Conservation (phyloP, 2,113 vertebrate genomes). For the Colistium nudipinnis region DNA sequence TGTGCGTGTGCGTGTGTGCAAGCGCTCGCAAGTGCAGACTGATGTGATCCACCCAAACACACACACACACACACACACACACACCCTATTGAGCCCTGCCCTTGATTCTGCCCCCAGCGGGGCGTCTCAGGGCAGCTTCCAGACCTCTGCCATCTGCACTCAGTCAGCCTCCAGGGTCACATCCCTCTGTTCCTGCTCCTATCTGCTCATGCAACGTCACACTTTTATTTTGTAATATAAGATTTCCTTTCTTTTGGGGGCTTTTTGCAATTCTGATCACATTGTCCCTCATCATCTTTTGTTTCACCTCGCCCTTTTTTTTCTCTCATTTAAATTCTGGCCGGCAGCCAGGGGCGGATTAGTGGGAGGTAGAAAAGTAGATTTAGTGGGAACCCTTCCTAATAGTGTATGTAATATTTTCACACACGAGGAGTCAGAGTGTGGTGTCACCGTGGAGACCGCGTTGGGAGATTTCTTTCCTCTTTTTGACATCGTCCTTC, state of each 20-base stretch:
- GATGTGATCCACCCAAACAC: slow-evolving; percentile 63
- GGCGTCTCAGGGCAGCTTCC: slow-evolving; percentile 71
- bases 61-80: slow-evolving; percentile 26
- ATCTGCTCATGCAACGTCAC: slow-evolving; percentile 26
- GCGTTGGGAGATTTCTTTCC: neutral
- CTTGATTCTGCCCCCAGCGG: slow-evolving; percentile 65
- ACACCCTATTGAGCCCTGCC: slow-evolving; percentile 54
- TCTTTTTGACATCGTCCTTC: neutral
- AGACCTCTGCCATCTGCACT: slow-evolving; percentile 74
- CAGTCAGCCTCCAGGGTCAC: slow-evolving; percentile 59
- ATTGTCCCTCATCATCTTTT: neutral
- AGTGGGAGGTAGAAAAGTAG: neutral
- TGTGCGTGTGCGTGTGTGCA: slow-evolving; percentile 44
- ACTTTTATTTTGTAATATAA: slow-evolving; percentile 13
- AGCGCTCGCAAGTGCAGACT: slow-evolving; percentile 60
- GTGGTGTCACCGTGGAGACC: neutral
- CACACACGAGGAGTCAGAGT: neutral
- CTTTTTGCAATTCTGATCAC: slow-evolving; percentile 16
- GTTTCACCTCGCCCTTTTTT: slow-evolving; percentile 2
- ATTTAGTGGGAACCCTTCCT: neutral
- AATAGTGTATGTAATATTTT: neutral
- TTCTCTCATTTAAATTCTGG: neutral
- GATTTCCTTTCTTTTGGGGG: neutral
- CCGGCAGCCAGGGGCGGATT: neutral
- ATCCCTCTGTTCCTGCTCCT: neutral